These are phyloP conservation scores for Nasonia oneida DNA, from an alignment of 2,888 invertebrate species.

Conservation along the genomic window DNA sequence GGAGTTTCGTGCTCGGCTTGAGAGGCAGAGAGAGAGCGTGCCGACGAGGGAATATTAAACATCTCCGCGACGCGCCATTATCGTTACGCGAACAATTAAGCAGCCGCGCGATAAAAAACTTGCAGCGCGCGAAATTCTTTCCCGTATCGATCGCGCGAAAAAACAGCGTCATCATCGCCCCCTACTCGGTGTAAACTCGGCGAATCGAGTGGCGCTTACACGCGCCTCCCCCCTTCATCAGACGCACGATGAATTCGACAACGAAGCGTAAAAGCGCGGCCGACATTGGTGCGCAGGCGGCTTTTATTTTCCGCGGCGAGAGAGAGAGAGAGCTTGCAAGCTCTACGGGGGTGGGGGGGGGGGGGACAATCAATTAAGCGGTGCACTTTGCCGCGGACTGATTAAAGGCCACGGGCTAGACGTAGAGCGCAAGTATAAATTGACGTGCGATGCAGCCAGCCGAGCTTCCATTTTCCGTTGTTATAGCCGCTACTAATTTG, in stretches of 20 bases:
- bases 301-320: not conserved
- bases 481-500: slow-evolving; percentile 39
- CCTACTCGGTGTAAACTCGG: not conserved
- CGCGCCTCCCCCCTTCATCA: not conserved
- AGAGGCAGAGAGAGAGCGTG: not conserved
- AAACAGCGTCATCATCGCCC: not conserved
- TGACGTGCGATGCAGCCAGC: not conserved
- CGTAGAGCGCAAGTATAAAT: slow-evolving; percentile 37
- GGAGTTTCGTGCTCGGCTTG: not conserved
- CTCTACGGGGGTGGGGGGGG: no score
- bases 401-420: slow-evolving; percentile 41
- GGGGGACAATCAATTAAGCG: slow-evolving; percentile 46
- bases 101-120: not conserved
- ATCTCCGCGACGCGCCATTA: not conserved
- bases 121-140: not conserved
- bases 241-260: not conserved
- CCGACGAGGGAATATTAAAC: not conserved
- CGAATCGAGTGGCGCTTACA: not conserved
- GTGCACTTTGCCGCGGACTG: slow-evolving; percentile 21
- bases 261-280: slow-evolving; percentile 1
- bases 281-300: not conserved
- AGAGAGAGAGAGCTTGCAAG: not conserved
- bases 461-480: slow-evolving; percentile 14
- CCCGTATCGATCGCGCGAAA: not conserved
- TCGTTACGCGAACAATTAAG: not conserved